Evolutionary conservation across 2,113 vertebrate genomes (phyloP), one percentile per base, ranked within the genome.

Genomic region (Ivindomyrus marchei): DNA sequence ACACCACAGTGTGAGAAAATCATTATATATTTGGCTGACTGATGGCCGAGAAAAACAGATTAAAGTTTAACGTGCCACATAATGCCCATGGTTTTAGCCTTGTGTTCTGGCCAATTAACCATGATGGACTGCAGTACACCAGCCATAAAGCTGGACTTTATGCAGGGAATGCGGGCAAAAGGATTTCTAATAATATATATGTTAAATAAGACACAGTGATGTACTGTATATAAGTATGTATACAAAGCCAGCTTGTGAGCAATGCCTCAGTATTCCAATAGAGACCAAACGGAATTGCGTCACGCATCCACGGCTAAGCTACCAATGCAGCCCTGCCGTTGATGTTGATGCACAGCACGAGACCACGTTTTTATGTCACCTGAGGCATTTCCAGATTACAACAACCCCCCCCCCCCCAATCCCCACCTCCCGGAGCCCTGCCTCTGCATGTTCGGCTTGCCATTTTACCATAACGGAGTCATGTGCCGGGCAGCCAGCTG

Each of bases 1-100:
- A 52, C 66, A 52, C 19, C 17, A 19, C 19, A 1, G 47, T 89
- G 50, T 58, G 50, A 49, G 36, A 85, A 87, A 89, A 83, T 89
- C 70, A 58, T 84, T 85, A 56, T 31, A 85, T 77, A 58, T 84
- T 56, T 89, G 49, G 89, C 89, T 58, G 89, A 42, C 77, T 77
- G 89, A 50, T 58, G 52, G 70, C 47, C 6, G 52, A 80, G 89
- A 53, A 85, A 85, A 58, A 56, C 77, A 89, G 50, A 89, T 89
- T 89, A 89, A 89, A 84, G 88, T 84, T 89, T 58, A 42, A 58
- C 19, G 50, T 56, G 70, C 46, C 36, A 39, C 36, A 31, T 77
- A 83, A 88, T 19, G 88, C n/a, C 62, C 15, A 53, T 83, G 62
- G 47, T 27, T 89, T 89, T 31, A 36, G 45, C 70, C 36, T 66